Evolutionary conservation across 2,888 invertebrate species (phyloP).

Genomic region (Saturnia japonica): DNA sequence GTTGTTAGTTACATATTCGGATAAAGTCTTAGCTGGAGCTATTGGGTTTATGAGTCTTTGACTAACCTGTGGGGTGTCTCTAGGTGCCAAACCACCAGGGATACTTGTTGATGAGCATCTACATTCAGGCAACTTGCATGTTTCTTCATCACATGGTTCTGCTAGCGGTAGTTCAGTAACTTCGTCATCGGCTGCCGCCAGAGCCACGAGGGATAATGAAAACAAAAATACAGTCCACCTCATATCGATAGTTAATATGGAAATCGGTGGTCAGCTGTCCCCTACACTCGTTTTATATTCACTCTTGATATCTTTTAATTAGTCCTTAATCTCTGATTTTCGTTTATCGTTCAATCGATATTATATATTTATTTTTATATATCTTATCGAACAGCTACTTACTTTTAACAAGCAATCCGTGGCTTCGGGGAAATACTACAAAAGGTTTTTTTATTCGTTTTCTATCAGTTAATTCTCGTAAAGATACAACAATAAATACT

Average conservation of each 20-base stretch:
- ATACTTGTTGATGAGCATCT: conserved; percentile 73
- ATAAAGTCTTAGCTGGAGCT: background rate
- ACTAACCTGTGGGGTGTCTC: conserved; percentile 78
- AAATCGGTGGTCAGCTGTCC: conserved; percentile 13
- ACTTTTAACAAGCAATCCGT: background rate
- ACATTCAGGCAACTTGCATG: conserved; percentile 78
- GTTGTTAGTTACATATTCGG: background rate
- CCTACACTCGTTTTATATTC: conserved; percentile 27
- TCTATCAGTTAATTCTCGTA: background rate
- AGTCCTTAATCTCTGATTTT: conserved; percentile 20
- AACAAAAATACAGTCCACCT: conserved; percentile 29
- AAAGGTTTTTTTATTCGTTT: background rate
- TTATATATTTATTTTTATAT: background rate
- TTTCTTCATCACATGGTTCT: conserved; percentile 52
- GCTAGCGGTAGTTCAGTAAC: conserved; percentile 45
- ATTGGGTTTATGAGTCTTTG: background rate
- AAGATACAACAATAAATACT: background rate
- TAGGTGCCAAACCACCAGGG: conserved; percentile 66
- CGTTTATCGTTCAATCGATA: background rate
- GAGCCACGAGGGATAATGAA: conserved; percentile 26
- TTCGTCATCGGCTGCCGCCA: conserved; percentile 26
- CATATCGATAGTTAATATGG: conserved; percentile 26
- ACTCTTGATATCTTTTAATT: conserved; percentile 26
- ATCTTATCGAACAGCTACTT: conserved; percentile 16
- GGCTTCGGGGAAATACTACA: conserved; percentile 2